Evolutionary conservation across 2,113 vertebrate genomes (phyloP).

Genomic region (Bettongia penicillata): DNA sequence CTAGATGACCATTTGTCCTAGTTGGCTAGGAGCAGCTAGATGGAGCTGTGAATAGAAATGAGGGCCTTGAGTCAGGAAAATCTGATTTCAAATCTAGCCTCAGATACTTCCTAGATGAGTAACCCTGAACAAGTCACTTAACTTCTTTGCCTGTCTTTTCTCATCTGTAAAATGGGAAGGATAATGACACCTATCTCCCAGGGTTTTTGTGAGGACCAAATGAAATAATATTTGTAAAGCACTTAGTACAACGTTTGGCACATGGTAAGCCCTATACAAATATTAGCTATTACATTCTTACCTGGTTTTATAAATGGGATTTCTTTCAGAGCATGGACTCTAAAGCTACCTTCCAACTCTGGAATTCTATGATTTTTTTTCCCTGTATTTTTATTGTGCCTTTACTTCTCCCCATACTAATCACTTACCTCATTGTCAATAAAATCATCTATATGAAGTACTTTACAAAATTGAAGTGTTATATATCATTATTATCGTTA

Average conservation of each 20-base stretch:
- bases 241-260: neutral
- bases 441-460: neutral
- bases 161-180: neutral
- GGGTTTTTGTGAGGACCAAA: neutral
- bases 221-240: neutral
- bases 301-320: neutral
- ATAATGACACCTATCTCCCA: neutral
- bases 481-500: neutral
- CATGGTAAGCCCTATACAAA: neutral
- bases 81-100: no score
- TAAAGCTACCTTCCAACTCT: neutral
- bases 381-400: neutral
- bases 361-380: neutral
- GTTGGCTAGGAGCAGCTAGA: no score
- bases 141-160: neutral
- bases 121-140: no score
- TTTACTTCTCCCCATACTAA: neutral
- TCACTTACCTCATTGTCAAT: neutral
- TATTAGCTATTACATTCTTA: neutral
- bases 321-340: neutral
- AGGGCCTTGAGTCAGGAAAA: no score
- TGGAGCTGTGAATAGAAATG: no score
- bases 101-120: no score
- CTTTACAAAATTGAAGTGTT: neutral
- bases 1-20: no score